Conservation (phyloP, 2,888 invertebrate species). For the Pherbina coryleti region DNA sequence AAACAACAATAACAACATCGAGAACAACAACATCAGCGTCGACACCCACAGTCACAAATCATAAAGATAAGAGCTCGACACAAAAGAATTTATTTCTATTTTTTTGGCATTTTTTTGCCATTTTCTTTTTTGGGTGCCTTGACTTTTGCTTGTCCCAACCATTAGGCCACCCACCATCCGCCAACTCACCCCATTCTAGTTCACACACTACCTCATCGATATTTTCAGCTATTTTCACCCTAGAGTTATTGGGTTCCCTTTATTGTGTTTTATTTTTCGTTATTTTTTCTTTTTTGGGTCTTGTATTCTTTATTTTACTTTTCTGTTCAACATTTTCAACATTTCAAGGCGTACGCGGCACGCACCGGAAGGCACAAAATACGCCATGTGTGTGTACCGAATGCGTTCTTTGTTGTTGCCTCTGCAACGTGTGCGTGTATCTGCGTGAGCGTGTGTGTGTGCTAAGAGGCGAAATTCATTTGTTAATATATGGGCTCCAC, state of each 20-base stretch:
- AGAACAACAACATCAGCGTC: slow-evolving; percentile 49
- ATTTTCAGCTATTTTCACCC: slow-evolving; percentile 63
- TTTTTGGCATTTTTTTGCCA: slow-evolving; percentile 44
- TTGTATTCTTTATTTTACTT: not conserved
- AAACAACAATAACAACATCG: slow-evolving; percentile 46
- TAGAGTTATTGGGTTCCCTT: slow-evolving; percentile 59
- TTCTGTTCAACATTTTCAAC: not conserved
- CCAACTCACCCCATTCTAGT: slow-evolving; percentile 10
- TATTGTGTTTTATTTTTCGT: slow-evolving; percentile 29
- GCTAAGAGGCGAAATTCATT: not conserved
- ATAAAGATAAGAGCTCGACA: slow-evolving; percentile 68
- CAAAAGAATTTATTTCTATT: slow-evolving; percentile 67
- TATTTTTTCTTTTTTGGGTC: not conserved
- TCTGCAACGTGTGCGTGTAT: not conserved
- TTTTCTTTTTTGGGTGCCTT: not conserved
- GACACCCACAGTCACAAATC: slow-evolving; percentile 68
- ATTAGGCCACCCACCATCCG: slow-evolving; percentile 35
- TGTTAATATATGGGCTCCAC: slow-evolving; percentile 8
- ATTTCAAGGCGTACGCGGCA: not conserved
- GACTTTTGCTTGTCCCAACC: slow-evolving; percentile 35
- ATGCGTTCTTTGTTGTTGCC: not conserved
- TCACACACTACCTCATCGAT: slow-evolving; percentile 52
- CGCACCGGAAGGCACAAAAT: not conserved
- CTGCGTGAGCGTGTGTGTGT: slow-evolving; percentile 9
- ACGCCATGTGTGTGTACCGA: slow-evolving; percentile 10